Base-by-base conservation (phyloP, 2,888 invertebrate species). In the Aelia acuminata region DNA sequence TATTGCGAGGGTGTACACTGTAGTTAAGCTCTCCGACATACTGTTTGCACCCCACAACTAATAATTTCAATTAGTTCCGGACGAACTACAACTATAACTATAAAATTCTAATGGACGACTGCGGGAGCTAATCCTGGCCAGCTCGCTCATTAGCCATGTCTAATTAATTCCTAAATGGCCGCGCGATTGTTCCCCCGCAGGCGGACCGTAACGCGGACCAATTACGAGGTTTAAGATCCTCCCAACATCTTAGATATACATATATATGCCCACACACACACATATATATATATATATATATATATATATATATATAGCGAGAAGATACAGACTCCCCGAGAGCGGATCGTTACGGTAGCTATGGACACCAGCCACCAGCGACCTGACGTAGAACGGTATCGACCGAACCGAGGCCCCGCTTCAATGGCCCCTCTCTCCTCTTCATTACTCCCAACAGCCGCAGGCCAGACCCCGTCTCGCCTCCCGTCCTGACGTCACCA, bases 271-370 rank as follows among this genome's bases (percentile, higher is more conserved):
- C n/a, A n/a, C n/a, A n/a, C n/a, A n/a, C n/a, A n/a, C n/a, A n/a
- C n/a, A n/a, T n/a, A n/a, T n/a, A n/a, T n/a, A n/a, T n/a, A 48
- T 84, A 47, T 47, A 84, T n/a, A 84, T 47, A 43, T 43, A 84
- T 43, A 43, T 13, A 11, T 47, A n/a, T 20, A 8, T 26, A 26
- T n/a, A n/a, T 7, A 3, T 2, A 0, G 13, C 7, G 26, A 13
- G 22, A n/a, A 26, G 57, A 4, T 8, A 26, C n/a, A 57, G 18
- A 26, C 31, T 53, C 35, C 35, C 43, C 48, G 53, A 48, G 10
- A 47, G 7, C 20, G 84, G 89, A 87, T 89, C 89, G 89, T 87
- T 89, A 87, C 87, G 53, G 88, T 89, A 50, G 43, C 89, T 85
- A 63, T 87, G 89, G 75, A 31, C 75, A 89, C 84, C 47, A 35